Base-by-base conservation (phyloP, 2,797 vertebrate genomes). In the Pygocentrus nattereri region DNA sequence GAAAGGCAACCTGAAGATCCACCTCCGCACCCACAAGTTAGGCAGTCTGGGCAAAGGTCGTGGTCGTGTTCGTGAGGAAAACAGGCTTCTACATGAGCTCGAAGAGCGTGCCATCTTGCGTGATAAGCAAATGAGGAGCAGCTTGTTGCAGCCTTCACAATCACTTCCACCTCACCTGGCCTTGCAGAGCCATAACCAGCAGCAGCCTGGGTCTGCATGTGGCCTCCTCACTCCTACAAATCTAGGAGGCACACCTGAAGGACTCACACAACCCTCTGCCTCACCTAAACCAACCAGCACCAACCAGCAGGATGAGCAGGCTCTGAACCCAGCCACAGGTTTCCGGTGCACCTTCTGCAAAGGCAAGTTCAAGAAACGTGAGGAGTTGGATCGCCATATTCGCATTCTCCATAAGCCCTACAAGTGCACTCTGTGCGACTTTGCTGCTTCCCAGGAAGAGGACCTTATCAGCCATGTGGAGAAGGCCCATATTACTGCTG, bases 381-480 rank as follows among this genome's bases (percentile, higher is more conserved):
- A 99, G 83, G 98, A 99, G 90, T 92, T 98, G 81, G 98, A 99
- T 47, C 96, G 98, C 27, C 98, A 99, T 91, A 99, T 99, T 85
- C 94, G 97, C 86, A 99, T 99, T 89, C 95, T 99, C 62, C 98
- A 99, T 93, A 99, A 99, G 90, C 98, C 98, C 93, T 99, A 99
- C 93, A 99, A 99, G 92, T 99, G 98, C 86, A 99, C 98, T 23
- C 93, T 99, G 76, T 99, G 98, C 47, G 97, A 99, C 89, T 99
- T 99, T 50, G 98, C 98, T 0, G 96, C 98, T 58, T 96, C 98
- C 0, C 97, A 99, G 85, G 98, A 99, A 90, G 98, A 99, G 87
- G 98, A 99, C 75, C 94, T 99, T 85, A 99, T 99, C 85, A 96
- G 96, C 88, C 98, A 99, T 0, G 97, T 99, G 82, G 98, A 99